phyloP scores from a whole-genome alignment of 1,140 invertebrate genomes.

The Maniola jurtina region DNA sequence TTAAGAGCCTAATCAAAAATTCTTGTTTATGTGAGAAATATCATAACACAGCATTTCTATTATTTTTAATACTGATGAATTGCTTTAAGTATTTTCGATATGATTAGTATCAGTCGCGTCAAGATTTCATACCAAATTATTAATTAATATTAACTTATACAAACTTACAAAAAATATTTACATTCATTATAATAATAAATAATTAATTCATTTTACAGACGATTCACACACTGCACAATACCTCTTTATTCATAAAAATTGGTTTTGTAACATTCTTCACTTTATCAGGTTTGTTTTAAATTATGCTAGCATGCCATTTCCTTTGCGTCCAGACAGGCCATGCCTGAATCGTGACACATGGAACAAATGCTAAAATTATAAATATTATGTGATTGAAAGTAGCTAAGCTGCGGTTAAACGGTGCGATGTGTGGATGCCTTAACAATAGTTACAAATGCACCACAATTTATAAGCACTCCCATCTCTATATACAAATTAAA shows the following conservation, averaged over 20 bases:
- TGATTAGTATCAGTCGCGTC: slow-evolving; percentile 28
- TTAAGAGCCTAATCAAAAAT: slow-evolving; percentile 26
- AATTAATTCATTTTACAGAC: slow-evolving; percentile 15
- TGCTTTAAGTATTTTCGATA: slow-evolving; percentile 27
- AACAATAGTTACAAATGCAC: slow-evolving; percentile 59
- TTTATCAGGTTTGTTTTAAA: too few species aligned
- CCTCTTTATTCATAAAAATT: too few species aligned
- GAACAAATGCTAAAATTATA: background rate
- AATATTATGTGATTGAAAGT: background rate
- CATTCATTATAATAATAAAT: slow-evolving; percentile 26
- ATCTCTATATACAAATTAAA: slow-evolving; percentile 63
- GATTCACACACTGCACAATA: slow-evolving; percentile 20
- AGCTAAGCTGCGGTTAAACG: background rate
- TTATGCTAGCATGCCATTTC: too few species aligned
- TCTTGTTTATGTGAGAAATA: slow-evolving; percentile 20
- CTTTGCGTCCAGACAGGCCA: too few species aligned
- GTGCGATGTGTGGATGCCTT: slow-evolving; percentile 17
- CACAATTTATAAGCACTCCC: slow-evolving; percentile 58
- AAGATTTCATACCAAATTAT: slow-evolving; percentile 25
- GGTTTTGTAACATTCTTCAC: too few species aligned
- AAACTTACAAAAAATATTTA: slow-evolving; percentile 34
- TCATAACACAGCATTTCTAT: slow-evolving; percentile 21
- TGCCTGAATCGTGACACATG: too few species aligned
- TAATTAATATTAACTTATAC: slow-evolving; percentile 30
- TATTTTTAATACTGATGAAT: slow-evolving; percentile 25